Base-by-base conservation (phyloP, 2,888 invertebrate genomes). In the Amphipyra berbera region DNA sequence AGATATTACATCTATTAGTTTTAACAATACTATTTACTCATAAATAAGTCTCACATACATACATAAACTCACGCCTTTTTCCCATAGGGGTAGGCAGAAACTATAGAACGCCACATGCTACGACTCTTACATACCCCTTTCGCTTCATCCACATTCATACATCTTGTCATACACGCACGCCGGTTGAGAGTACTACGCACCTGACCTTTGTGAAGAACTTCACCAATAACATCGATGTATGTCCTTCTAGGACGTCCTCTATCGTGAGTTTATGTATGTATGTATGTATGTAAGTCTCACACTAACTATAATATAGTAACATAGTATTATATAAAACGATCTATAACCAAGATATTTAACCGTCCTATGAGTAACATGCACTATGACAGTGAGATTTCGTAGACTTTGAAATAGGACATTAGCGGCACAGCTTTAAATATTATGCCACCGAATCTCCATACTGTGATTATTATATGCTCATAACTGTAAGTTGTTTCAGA, bases 401-500 rank as follows among this genome's bases (percentile, higher is more conserved):
- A 14, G 0, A 21, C 6, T 14, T 37, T 53, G 53, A 49, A 65
- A 66, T 45, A 59, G 38, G 50, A 60, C 40, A 60, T 52, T 60
- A 69, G 30, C 48, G 15, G 13, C 15, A 3, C 42, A 41, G 40
- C 50, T 47, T 55, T 15, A 37, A 56, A 45, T 49, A 9, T 15
- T 55, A 73, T 13, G 40, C 27, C 68, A 69, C 52, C 61, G 68
- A 67, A 73, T 73, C 40, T 60, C 15, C 38, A 13, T 52, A 73
- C 69, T 69, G 73, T 69, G 73, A 69, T 73, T 73, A 61, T 35
- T 73, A 30, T 40, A 52, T 13, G 13, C 15, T 48, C 35, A 12
- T 54, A 54, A 41, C 42, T 59, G 41, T 57, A 57, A 57, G 30
- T 14, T 40, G 46, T 55, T 54, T 37, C 35, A 42, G 33, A 9